Conservation (phyloP, 2,888 invertebrate species). For the Shargacucullia verbasci region DNA sequence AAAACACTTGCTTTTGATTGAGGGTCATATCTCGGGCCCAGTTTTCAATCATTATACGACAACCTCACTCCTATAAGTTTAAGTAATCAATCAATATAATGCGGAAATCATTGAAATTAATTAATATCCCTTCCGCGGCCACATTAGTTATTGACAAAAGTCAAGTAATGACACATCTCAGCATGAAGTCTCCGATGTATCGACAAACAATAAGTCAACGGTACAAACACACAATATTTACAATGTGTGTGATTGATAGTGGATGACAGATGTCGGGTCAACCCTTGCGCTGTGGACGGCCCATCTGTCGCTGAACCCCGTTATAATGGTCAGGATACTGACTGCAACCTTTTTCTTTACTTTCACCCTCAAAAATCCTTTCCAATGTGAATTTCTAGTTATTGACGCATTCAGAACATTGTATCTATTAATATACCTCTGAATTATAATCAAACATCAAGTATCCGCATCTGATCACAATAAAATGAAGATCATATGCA, state of each 20-base stretch:
- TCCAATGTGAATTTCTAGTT: conserved; percentile 44
- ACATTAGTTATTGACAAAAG: conserved; percentile 57
- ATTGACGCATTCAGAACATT: too few relatives aligned
- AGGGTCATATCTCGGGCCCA: too few relatives aligned
- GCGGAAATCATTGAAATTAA: conserved; percentile 54
- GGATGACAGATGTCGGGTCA: conserved; percentile 81
- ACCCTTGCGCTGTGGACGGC: conserved; percentile 75
- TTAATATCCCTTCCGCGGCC: conserved; percentile 53
- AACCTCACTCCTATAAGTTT: conserved; percentile 25
- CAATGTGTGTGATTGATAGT: conserved; percentile 82
- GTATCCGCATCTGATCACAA: conserved; percentile 36
- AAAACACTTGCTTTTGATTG: too few relatives aligned
- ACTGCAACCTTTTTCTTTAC: conserved; percentile 42
- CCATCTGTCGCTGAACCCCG: conserved; percentile 78
- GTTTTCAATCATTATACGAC: background rate
- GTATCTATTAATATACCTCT: conserved; percentile 1
- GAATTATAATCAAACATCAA: conserved; percentile 21
- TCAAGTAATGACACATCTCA: conserved; percentile 72
- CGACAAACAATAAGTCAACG: conserved; percentile 80
- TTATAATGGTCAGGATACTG: conserved; percentile 67
- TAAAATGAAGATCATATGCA: conserved; percentile 46
- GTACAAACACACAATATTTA: conserved; percentile 81
- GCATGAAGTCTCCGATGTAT: conserved; percentile 74
- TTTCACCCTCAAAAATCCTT: conserved; percentile 59
- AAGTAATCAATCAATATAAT: conserved; percentile 35